These are phyloP conservation scores for Orchesella cincta DNA, from an alignment of 1,140 invertebrate genomes.

Conservation along the genomic window DNA sequence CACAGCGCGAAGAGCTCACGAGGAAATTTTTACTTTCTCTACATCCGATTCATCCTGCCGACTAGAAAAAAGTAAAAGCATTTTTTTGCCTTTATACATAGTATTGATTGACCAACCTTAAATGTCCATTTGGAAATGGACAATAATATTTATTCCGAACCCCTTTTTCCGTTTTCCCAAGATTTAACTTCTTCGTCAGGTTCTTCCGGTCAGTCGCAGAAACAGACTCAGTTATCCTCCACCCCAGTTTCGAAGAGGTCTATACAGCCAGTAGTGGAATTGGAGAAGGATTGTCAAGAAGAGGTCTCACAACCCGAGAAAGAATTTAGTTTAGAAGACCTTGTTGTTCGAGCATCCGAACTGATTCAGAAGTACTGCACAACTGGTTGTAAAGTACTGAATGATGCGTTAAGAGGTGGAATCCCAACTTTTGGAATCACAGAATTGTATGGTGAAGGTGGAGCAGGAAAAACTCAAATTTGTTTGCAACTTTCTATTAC, in stretches of 20 bases:
- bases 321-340: not conserved
- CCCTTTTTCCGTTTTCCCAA: not conserved
- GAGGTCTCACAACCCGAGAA: not conserved
- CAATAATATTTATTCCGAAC: slow-evolving; percentile 14
- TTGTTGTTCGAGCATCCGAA: not conserved
- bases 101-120: no score
- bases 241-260: not conserved
- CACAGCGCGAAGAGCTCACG: no score
- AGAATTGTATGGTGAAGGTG: slow-evolving; percentile 79
- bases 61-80: no score
- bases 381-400: slow-evolving; percentile 57
- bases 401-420: slow-evolving; percentile 70
- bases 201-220: not conserved
- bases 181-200: not conserved
- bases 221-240: not conserved
- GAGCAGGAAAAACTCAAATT: slow-evolving; percentile 85
- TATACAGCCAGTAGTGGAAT: not conserved
- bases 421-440: slow-evolving; percentile 71
- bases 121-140: no score
- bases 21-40: no score
- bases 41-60: no score
- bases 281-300: not conserved
- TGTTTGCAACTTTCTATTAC: slow-evolving; percentile 70
- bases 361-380: slow-evolving; percentile 37
- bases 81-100: no score